Evolutionary conservation across 2,797 vertebrate species (phyloP).

Genomic region (Philypnodon macrostomus): DNA sequence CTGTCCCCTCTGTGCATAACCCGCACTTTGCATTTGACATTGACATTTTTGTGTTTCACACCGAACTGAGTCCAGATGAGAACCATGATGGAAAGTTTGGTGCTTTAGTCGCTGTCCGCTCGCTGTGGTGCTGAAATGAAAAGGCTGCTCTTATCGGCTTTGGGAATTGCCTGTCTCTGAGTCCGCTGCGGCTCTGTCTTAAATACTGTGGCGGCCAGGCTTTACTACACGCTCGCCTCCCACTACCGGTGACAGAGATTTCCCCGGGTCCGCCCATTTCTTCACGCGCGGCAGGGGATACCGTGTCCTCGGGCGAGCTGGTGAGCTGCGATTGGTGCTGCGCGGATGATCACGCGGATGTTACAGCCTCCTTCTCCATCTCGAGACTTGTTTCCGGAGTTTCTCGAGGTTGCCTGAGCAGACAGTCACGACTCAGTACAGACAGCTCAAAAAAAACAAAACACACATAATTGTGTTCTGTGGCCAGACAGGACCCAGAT

Average conservation of each 20-base stretch:
- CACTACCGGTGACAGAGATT: constrained; percentile 75
- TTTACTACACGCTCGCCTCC: constrained; percentile 58
- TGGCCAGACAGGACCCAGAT: constrained; percentile 38
- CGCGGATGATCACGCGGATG: constrained; percentile 64
- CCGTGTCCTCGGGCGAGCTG: constrained; percentile 55
- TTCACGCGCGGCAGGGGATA: constrained; percentile 67
- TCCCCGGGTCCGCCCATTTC: constrained; percentile 69
- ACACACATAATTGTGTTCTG: constrained; percentile 9
- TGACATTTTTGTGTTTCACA: constrained; percentile 80
- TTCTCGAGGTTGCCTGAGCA: constrained; percentile 54
- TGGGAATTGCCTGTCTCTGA: constrained; percentile 21
- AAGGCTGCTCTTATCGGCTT: background rate
- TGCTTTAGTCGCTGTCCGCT: constrained; percentile 62
- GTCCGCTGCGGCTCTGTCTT: constrained; percentile 46
- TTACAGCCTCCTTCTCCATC: constrained; percentile 73
- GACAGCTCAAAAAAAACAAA: constrained; percentile 25
- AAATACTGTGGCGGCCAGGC: constrained; percentile 61
- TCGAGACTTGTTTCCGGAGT: constrained; percentile 78
- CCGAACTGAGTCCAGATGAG: constrained; percentile 84
- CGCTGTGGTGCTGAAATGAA: constrained; percentile 70
- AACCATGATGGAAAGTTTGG: constrained; percentile 66
- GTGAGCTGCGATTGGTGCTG: constrained; percentile 53
- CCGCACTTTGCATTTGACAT: constrained; percentile 80
- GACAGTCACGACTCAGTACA: constrained; percentile 64
- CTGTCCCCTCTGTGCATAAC: constrained; percentile 79